Conservation (phyloP, 2,888 invertebrate species). For the Xanthostigma xanthostigma region DNA sequence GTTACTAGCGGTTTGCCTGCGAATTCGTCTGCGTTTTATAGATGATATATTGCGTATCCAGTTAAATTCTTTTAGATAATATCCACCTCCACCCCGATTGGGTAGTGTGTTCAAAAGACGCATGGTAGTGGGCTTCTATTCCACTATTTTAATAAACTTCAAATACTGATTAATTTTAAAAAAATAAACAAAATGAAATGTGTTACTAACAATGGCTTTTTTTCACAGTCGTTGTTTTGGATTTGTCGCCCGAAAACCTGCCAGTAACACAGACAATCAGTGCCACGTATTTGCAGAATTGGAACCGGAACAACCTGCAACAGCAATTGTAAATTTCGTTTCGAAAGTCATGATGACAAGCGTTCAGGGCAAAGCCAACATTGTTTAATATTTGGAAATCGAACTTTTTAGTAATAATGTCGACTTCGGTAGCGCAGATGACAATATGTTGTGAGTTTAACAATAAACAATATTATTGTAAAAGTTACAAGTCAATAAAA, state of each 20-base stretch:
- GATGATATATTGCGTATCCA: no score
- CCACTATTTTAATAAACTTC: no score
- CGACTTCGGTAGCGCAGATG: constrained; percentile 8
- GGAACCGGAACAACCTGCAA: constrained; percentile 86
- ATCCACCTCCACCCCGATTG: no score
- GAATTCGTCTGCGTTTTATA: no score
- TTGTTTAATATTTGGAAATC: constrained; percentile 25
- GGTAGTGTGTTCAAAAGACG: no score
- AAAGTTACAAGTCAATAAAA: no score
- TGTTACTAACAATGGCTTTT: constrained; percentile 6
- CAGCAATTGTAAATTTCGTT: constrained; percentile 83
- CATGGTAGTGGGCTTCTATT: no score
- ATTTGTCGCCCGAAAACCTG: constrained; percentile 82
- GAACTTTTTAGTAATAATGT: constrained; percentile 4
- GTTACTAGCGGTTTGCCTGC: no score
- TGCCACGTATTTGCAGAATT: constrained; percentile 95
- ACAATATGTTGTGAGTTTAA: constrained; percentile 3
- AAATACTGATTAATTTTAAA: no score
- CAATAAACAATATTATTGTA: not conserved
- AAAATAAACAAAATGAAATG: no score
- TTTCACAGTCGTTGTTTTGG: constrained; percentile 76
- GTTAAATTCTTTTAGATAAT: no score
- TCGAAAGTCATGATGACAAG: constrained; percentile 58
- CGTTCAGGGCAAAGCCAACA: constrained; percentile 33
- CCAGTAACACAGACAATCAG: constrained; percentile 79